Evolutionary conservation across 30 jellyfish, hydroid and myxozoan species (phyloP).

Genomic region (Chrysaora quinquecirrha): DNA sequence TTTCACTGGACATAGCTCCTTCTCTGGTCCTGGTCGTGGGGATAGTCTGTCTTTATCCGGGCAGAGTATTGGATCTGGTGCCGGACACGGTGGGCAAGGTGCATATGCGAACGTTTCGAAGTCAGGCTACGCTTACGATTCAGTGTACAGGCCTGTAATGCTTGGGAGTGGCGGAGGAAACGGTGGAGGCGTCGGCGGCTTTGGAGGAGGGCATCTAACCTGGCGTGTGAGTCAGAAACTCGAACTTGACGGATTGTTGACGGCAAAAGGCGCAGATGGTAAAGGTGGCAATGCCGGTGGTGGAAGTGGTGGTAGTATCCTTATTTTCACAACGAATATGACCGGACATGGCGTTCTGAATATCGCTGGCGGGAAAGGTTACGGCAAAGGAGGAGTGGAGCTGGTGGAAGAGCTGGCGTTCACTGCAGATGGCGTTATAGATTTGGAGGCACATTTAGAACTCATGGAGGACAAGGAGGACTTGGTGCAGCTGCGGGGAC

Average conservation of each 20-base stretch:
- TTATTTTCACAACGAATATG: slow-evolving; percentile 48
- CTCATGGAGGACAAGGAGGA: slow-evolving; percentile 62
- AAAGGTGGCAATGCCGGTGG: slow-evolving; percentile 68
- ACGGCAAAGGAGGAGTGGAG: slow-evolving; percentile 61
- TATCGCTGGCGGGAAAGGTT: slow-evolving; percentile 65
- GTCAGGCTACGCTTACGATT: slow-evolving; percentile 46
- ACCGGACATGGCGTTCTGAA: slow-evolving; percentile 69
- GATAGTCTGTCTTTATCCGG: slow-evolving; percentile 15
- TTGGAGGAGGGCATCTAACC: slow-evolving; percentile 67
- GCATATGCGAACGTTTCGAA: slow-evolving; percentile 36
- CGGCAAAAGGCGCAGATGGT: slow-evolving; percentile 68
- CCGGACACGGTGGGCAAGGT: slow-evolving; percentile 78
- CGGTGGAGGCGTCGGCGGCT: slow-evolving; percentile 60
- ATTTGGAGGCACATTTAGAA: slow-evolving; percentile 44
- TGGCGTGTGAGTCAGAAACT: slow-evolving; percentile 61
- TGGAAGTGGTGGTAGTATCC: slow-evolving; percentile 64
- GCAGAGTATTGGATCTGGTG: slow-evolving; percentile 41
- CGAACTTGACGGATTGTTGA: slow-evolving; percentile 51
- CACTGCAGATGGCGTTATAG: slow-evolving; percentile 65
- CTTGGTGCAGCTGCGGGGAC: slow-evolving; percentile 74
- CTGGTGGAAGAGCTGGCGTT: slow-evolving; percentile 67
- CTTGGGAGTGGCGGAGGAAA: slow-evolving; percentile 73
- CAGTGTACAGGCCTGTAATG: slow-evolving; percentile 51
- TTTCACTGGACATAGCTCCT: slow-evolving; percentile 18
- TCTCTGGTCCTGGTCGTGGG: slow-evolving; percentile 52